These are phyloP conservation scores for Mylabris phalerata DNA, from an alignment of 1,140 invertebrate genomes.

Conservation along the genomic window DNA sequence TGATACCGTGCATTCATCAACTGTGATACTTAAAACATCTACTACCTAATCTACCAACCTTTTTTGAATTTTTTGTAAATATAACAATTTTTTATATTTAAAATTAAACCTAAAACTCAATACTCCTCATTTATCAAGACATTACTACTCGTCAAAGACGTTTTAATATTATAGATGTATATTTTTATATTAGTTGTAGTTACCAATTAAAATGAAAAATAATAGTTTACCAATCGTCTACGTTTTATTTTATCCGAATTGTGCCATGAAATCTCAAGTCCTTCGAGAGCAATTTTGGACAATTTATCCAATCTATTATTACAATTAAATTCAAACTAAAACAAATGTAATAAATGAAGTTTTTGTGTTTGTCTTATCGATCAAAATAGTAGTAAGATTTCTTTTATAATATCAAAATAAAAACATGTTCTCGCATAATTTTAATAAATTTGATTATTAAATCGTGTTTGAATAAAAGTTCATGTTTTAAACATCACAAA, in stretches of 20 bases:
- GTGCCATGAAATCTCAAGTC: conserved; percentile 6
- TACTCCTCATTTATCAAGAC: not conserved
- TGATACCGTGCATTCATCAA: conserved; percentile 15
- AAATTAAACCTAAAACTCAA: conserved; percentile 1
- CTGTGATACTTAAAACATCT: conserved; percentile 16
- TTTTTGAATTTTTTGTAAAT: conserved; percentile 13
- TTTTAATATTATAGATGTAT: not conserved
- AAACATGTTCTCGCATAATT: too few species aligned
- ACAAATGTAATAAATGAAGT: conserved; percentile 9
- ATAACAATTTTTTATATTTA: conserved; percentile 6
- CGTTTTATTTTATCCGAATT: not conserved
- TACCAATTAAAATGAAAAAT: not conserved
- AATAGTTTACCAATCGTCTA: not conserved
- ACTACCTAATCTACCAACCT: conserved; percentile 3
- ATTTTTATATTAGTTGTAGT: conserved; percentile 17
- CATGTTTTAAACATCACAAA: too few species aligned
- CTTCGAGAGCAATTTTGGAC: too few species aligned
- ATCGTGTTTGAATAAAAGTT: too few species aligned
- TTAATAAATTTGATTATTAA: too few species aligned
- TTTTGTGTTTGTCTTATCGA: conserved; percentile 8
- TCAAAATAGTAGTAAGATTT: too few species aligned
- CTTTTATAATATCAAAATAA: too few species aligned
- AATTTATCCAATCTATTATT: not conserved
- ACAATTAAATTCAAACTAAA: conserved; percentile 1
- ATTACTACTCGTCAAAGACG: too few species aligned